Evolutionary conservation across 1,140 invertebrate species (phyloP).

Genomic region (Calephelis nemesis): DNA sequence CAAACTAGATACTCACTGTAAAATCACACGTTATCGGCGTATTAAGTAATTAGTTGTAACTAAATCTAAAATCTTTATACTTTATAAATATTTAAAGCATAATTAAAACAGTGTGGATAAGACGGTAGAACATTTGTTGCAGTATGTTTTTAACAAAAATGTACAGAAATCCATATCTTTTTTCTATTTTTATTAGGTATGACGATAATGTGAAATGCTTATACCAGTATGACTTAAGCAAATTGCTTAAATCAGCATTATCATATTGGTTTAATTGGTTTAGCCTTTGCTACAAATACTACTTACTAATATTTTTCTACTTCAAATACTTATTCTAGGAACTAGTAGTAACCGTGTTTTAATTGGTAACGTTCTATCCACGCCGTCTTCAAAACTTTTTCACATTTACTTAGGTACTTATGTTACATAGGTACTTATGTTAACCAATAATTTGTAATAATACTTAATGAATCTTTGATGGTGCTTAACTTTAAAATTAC

Average conservation of each 20-base stretch:
- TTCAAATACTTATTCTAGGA: background rate
- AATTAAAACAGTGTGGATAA: conserved; percentile 5
- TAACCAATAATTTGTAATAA: no score
- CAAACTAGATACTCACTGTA: background rate
- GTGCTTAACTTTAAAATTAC: no score
- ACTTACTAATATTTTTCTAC: no score
- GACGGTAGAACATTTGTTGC: background rate
- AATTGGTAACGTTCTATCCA: background rate
- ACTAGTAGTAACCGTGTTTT: conserved; percentile 2
- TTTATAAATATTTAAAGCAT: background rate
- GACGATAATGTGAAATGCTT: no score
- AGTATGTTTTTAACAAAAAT: background rate
- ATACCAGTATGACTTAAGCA: no score
- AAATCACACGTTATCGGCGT: background rate
- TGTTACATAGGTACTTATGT: no score
- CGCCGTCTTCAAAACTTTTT: background rate
- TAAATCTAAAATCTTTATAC: background rate
- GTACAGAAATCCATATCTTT: background rate
- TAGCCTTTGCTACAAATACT: no score
- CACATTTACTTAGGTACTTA: background rate
- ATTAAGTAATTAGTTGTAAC: background rate
- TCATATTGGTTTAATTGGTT: no score
- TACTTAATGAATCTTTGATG: no score
- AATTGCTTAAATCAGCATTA: no score
- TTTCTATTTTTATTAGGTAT: no score